Conservation (phyloP, 2,888 invertebrate genomes). For the Acanthosepion esculentum region DNA sequence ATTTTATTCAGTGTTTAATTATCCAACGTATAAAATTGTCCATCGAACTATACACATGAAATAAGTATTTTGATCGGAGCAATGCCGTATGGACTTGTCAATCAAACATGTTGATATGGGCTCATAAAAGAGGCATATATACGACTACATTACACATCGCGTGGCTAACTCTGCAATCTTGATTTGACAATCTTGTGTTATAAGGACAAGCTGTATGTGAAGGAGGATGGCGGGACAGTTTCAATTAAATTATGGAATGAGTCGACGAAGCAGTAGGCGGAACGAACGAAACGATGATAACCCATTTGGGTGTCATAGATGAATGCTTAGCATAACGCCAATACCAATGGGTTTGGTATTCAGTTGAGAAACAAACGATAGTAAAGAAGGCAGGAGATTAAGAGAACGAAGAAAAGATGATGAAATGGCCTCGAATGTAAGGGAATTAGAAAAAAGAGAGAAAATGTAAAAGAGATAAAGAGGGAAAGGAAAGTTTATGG, state of each 20-base stretch:
- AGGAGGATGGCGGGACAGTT: neutral
- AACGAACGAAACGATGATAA: neutral
- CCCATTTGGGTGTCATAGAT: neutral
- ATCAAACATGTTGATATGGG: neutral
- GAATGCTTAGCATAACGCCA: neutral
- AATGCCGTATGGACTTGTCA: neutral
- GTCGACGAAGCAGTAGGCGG: neutral
- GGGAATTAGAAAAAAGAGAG: too few species aligned
- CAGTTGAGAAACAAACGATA: neutral
- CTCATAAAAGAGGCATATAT: neutral
- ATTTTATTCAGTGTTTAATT: too few species aligned
- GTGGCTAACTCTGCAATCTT: neutral
- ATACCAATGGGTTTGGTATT: neutral
- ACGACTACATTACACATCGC: neutral
- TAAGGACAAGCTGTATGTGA: neutral
- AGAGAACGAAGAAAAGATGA: neutral
- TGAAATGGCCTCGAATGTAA: neutral
- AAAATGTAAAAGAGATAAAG: too few species aligned
- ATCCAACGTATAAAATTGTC: too few species aligned
- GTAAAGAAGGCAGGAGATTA: neutral
- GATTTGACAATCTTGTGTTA: neutral
- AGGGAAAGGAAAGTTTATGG: too few species aligned
- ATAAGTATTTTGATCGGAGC: neutral
- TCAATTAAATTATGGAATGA: neutral
- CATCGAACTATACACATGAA: neutral